These are phyloP conservation scores for Acanthurus lineatus DNA, from an alignment of 2,797 vertebrate genomes.

Conservation along the genomic window DNA sequence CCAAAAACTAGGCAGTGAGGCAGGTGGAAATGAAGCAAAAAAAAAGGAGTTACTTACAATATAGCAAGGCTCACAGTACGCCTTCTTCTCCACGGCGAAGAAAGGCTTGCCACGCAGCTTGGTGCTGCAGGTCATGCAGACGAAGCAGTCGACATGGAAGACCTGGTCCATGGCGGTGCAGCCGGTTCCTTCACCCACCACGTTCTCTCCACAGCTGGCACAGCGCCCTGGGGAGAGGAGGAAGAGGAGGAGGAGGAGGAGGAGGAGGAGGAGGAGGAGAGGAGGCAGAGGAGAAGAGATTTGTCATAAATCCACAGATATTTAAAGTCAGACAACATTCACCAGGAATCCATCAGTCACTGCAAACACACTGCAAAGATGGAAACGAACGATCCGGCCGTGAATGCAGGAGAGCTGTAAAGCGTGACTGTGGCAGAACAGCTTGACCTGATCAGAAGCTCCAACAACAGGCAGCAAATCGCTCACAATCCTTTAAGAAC, in stretches of 20 bases:
- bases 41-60: conserved; percentile 89
- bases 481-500: conserved; percentile 17
- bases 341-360: conserved; percentile 5
- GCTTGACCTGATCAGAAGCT: conserved; percentile 21
- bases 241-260: conserved; percentile 12
- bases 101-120: conserved; percentile 97
- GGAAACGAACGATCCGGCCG: neutral
- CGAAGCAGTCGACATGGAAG: conserved; percentile 96
- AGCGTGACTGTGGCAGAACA: conserved; percentile 12
- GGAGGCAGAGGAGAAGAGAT: conserved; percentile 33
- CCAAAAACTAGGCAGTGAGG: conserved; percentile 1
- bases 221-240: conserved; percentile 90
- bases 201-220: conserved; percentile 96
- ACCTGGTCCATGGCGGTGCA: conserved; percentile 99
- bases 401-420: neutral
- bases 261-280: too few species aligned
- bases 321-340: conserved; percentile 26
- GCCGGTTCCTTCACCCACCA: conserved; percentile 96
- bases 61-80: conserved; percentile 98
- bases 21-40: conserved; percentile 1
- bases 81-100: conserved; percentile 98
- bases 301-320: conserved; percentile 22
- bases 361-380: conserved; percentile 4
- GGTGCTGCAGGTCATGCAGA: conserved; percentile 93
- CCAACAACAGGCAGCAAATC: neutral